phyloP scores from a whole-genome alignment of 2,888 invertebrate genomes.

The Euplexia lucipara region DNA sequence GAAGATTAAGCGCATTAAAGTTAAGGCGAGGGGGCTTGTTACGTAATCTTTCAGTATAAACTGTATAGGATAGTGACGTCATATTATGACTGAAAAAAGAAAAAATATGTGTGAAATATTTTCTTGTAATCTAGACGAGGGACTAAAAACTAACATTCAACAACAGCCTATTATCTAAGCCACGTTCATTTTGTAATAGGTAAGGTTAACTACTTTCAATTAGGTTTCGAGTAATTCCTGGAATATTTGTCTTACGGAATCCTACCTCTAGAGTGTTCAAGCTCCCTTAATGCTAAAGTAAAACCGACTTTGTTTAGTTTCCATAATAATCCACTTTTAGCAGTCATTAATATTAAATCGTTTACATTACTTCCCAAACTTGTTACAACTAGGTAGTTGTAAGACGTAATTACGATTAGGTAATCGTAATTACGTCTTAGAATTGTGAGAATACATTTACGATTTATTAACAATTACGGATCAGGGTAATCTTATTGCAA shows the following conservation, averaged over 20 bases:
- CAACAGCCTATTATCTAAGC: no score
- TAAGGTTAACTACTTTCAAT: not conserved
- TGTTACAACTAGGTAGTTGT: slow-evolving; percentile 27
- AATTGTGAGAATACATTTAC: slow-evolving; percentile 31
- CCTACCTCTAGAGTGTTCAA: not conserved
- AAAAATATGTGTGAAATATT: no score
- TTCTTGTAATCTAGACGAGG: no score
- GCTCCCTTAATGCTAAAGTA: not conserved
- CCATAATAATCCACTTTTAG: slow-evolving; percentile 27
- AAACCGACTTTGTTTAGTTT: slow-evolving; percentile 17
- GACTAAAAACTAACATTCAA: no score
- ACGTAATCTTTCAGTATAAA: no score
- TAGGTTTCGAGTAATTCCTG: not conserved
- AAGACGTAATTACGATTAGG: slow-evolving; percentile 31
- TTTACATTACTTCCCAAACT: slow-evolving; percentile 37
- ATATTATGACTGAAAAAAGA: no score
- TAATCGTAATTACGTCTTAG: slow-evolving; percentile 35
- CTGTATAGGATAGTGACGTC: no score
- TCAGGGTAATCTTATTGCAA: slow-evolving; percentile 39
- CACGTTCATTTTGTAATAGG: no score
- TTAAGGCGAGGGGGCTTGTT: no score
- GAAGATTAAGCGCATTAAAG: no score
- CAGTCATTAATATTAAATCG: slow-evolving; percentile 46
- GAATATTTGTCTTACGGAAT: not conserved
- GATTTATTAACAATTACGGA: slow-evolving; percentile 31